Evolutionary conservation across 2,797 vertebrate genomes (phyloP), one percentile per base, ranked within the genome.

Genomic region (Sphenodon punctatus): DNA sequence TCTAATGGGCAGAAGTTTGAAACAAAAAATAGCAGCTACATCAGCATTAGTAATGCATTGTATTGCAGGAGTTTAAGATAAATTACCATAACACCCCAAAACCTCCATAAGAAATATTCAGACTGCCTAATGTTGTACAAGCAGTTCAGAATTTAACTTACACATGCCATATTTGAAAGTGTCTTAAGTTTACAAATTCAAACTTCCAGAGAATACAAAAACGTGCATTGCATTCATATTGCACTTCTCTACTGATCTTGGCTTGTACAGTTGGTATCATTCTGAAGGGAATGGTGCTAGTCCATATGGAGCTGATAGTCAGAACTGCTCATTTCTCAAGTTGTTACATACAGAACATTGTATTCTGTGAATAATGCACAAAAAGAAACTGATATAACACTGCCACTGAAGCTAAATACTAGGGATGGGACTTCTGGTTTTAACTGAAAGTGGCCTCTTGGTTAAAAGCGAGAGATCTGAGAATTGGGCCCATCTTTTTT

Each of bases 241-340:
- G 1, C 27, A 14, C 51, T 61, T 49, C 27, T 64, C 59, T 38
- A 51, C 9, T 53, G 69, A 73, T n/a, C 43, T 80, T 73, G 27
- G 41, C 59, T 84, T 73, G 49, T 45, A 34, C 14, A 34, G 55
- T 20, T 34, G 42, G 69, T 85, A 14, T 56, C 79, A 17, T 77
- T 87, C 59, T 58, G 68, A 74, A 67, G 76, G 55, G 70, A 83
- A 55, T 49, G 69, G 13, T 34, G 42, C 75, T 6, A 39, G 85
- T 86, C 79, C 53, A 30, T 51, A 58, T 0, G 3, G 72, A 87
- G 48, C 43, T 46, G 74, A 53, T 22, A 48, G 46, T 48, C 51
- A 32, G 30, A 85, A 53, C 66, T 87, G 19, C 30, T 34, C 77
- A 23, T 66, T 90, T 80, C 56, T 49, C 51, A 75, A 76, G 51